Evolutionary conservation across 2,113 vertebrate species (phyloP), one percentile per base, ranked within the genome.

Genomic region (Charadrius vociferus): DNA sequence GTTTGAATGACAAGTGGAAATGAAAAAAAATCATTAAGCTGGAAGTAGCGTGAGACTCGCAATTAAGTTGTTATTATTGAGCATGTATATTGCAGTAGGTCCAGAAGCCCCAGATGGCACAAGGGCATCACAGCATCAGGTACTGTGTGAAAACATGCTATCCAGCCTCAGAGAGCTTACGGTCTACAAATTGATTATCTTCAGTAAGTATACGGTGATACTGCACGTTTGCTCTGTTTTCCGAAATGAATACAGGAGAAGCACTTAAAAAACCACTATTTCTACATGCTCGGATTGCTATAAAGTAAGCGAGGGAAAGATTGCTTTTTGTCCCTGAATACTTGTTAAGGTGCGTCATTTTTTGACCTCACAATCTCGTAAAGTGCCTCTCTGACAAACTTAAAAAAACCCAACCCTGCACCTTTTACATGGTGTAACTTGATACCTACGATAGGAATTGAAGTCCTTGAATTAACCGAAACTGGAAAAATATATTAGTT

Each of bases 1-100:
- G 84, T 53, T 34, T 97, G 96, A 95, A 81, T 91, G 94, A 97
- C 90, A 94, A 89, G 73, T 75, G 66, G 66, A 81, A 86, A 94
- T 74, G 73, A 86, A 89, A 91, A 92, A 92, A 92, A 89, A 87
- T 75, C 84, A 90, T 93, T 93, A 86, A 59, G 80, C 62, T 91
- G 75, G 56, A 90, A 91, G 75, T 52, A 88, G 74, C 2, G 0
- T 36, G 67, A 86, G 47, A 58, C 59, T 61, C 66, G 65, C 74
- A 95, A 84, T 96, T 95, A 86, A 86, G 68, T 52, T 84, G 63
- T 82, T 92, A 43, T 82, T 95, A 88, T 23, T 92, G 85, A 94
- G 73, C 3, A 47, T 39, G 68, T 52, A 58, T 85, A 90, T 91
- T 86, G 70, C 59, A 53, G 79, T 5, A 26, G 11, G 58, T 45